Conservation (phyloP, 2,113 vertebrate species). For the Syngnathus scovelli region DNA sequence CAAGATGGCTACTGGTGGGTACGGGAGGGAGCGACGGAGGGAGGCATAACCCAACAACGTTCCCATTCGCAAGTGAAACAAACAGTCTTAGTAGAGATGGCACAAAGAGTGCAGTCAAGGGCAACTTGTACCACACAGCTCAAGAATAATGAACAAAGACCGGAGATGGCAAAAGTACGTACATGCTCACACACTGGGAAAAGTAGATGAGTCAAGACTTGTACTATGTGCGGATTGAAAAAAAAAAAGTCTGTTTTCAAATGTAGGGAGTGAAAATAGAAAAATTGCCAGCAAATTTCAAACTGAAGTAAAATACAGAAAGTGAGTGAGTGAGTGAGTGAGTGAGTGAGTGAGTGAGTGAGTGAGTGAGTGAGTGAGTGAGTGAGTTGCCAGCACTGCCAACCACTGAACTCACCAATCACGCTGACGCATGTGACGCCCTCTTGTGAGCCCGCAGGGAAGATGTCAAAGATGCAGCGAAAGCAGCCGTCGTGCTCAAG, state of each 20-base stretch:
- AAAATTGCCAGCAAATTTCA: too few relatives aligned
- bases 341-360: too few relatives aligned
- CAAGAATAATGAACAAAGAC: neutral
- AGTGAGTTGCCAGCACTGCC: neutral
- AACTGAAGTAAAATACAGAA: too few relatives aligned
- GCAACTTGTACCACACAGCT: neutral
- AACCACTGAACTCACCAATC: constrained; percentile 41
- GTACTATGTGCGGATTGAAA: too few relatives aligned
- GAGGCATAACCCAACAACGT: neutral
- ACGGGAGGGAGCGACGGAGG: constrained; percentile 11
- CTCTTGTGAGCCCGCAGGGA: constrained; percentile 49
- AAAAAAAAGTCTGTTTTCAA: too few relatives aligned
- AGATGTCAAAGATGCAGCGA: constrained; percentile 67
- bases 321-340: too few relatives aligned
- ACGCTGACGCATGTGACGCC: constrained; percentile 60
- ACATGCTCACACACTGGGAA: neutral
- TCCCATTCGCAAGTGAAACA: constrained; percentile 3
- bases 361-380: too few relatives aligned
- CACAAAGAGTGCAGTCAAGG: neutral
- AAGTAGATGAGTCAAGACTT: too few relatives aligned
- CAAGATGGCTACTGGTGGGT: constrained; percentile 18
- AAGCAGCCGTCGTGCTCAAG: constrained; percentile 64
- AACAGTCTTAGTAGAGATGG: constrained; percentile 5
- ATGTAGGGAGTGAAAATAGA: too few relatives aligned
- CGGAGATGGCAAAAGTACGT: neutral